Evolutionary conservation across 2,113 vertebrate genomes (phyloP).

Genomic region (Otocyon megalotis): DNA sequence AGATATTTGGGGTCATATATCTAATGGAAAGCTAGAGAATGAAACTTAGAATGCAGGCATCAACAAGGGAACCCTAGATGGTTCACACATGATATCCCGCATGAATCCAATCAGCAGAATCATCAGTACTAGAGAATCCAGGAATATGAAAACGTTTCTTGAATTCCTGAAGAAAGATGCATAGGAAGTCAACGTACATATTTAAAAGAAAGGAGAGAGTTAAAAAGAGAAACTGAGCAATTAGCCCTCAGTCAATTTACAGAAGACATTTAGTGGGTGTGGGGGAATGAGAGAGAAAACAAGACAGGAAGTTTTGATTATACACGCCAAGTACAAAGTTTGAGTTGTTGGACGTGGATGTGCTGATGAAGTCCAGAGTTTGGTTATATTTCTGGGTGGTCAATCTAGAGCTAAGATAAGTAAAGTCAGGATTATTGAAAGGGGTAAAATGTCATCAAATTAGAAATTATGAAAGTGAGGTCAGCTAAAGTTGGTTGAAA

Average conservation of each 20-base stretch:
- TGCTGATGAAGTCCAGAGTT: constrained; percentile 8
- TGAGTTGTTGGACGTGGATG: constrained; percentile 14
- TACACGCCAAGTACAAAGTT: constrained; percentile 45
- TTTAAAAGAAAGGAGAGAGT: neutral
- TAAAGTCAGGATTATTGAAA: neutral
- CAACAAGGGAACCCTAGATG: neutral
- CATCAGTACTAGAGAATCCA: neutral
- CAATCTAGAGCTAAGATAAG: constrained; percentile 52
- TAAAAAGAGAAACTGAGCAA: constrained; percentile 16
- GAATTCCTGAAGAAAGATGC: neutral
- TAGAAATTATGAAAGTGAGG: neutral
- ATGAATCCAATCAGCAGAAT: neutral
- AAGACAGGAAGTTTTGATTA: constrained; percentile 70
- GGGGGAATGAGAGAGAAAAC: constrained; percentile 65
- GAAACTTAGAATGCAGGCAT: neutral
- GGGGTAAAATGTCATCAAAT: neutral
- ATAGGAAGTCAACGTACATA: neutral
- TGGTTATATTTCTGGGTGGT: constrained; percentile 60
- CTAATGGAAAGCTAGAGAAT: neutral
- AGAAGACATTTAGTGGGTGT: constrained; percentile 49
- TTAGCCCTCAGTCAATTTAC: neutral
- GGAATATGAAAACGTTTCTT: neutral
- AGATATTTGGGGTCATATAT: neutral
- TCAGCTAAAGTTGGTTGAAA: neutral
- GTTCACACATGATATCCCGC: neutral